Percentiles rank a stretch among this genome's conserved stretches.
Conservation (phyloP, 2,113 vertebrate genomes). For the Ageneiosus marmoratus region DNA sequence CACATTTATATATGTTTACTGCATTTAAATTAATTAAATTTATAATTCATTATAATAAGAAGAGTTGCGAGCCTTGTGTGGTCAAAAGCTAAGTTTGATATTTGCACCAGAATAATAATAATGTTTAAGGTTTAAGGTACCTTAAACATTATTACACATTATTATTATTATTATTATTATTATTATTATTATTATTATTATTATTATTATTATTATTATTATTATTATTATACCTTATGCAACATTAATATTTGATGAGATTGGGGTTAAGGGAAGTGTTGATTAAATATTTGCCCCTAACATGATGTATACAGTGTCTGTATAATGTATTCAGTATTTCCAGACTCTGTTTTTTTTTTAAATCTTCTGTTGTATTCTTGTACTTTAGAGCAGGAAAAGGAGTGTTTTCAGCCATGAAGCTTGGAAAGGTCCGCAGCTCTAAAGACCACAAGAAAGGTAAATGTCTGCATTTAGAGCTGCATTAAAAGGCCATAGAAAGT, state of each 20-base stretch:
- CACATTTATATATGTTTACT: not conserved
- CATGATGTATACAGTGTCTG: not conserved
- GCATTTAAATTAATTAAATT: not conserved
- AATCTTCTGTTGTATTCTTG: constrained; percentile 3
- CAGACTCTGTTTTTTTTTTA: not conserved
- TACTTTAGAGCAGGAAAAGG: constrained; percentile 82
- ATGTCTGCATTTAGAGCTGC: not conserved
- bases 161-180: too few species aligned
- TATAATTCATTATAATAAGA: not conserved
- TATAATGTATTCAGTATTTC: not conserved
- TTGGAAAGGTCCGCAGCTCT: constrained; percentile 78
- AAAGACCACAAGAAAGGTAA: constrained; percentile 82
- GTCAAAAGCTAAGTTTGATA: not conserved
- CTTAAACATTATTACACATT: too few species aligned
- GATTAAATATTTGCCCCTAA: not conserved
- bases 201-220: too few species aligned
- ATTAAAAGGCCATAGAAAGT: not conserved
- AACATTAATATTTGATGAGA: not conserved
- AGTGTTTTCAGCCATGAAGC: constrained; percentile 90
- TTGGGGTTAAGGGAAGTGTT: not conserved
- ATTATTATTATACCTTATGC: not conserved
- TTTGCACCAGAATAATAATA: not conserved
- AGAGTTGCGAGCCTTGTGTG: not conserved
- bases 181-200: too few species aligned
- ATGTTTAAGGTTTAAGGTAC: not conserved